Percentiles rank a stretch among this genome's conserved stretches.
These are phyloP conservation scores for Muscina levida DNA, from an alignment of 2,888 invertebrate species.

Conservation along the genomic window DNA sequence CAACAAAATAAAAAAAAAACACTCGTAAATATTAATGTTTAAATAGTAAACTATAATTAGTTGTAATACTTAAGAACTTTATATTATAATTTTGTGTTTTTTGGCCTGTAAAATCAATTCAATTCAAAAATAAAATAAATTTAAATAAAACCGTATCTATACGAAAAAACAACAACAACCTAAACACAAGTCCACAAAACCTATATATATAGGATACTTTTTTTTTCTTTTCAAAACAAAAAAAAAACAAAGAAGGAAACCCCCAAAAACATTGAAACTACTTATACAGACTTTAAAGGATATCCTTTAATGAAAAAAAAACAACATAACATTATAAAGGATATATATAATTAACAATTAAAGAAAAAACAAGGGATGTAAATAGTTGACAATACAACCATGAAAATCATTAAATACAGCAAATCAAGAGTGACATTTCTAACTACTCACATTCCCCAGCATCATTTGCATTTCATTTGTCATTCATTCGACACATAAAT, in stretches of 20 bases:
- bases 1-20: no score
- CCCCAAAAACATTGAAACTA: constrained; percentile 48
- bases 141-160: constrained; percentile 54
- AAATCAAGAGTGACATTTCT: constrained; percentile 24
- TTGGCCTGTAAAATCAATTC: constrained; percentile 59
- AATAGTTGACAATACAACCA: constrained; percentile 74
- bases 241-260: constrained; percentile 29
- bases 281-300: constrained; percentile 27
- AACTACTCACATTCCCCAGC: background rate
- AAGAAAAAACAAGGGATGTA: constrained; percentile 73
- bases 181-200: constrained; percentile 57
- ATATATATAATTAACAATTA: constrained; percentile 58
- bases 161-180: constrained; percentile 36
- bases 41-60: constrained; percentile 22
- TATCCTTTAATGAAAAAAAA: constrained; percentile 27
- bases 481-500: background rate
- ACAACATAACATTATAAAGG: constrained; percentile 33
- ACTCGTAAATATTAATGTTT: background rate
- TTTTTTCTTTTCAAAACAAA: constrained; percentile 47
- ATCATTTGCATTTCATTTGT: background rate
- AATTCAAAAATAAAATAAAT: constrained; percentile 51
- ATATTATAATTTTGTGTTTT: constrained; percentile 9
- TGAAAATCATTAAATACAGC: constrained; percentile 59
- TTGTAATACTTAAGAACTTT: constrained; percentile 23
- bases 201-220: constrained; percentile 26